Conservation (phyloP, 2,797 vertebrate species). For the Taenioides sp. region DNA sequence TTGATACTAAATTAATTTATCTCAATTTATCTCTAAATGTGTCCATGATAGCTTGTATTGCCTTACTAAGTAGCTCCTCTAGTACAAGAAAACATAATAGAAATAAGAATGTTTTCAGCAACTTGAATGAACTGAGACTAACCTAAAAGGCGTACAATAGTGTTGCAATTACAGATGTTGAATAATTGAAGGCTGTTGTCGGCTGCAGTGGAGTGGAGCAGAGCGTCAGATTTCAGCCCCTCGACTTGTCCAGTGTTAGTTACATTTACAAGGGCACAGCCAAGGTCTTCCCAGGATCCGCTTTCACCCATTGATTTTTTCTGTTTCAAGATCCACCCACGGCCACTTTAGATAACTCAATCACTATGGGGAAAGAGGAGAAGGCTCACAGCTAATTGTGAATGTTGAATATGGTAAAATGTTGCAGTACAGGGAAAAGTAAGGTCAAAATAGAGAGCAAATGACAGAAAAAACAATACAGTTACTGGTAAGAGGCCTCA, state of each 20-base stretch:
- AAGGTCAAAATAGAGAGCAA: neutral
- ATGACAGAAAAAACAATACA: neutral
- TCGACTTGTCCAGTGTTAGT: constrained; percentile 63
- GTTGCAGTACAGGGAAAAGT: neutral
- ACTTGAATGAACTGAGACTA: constrained; percentile 14
- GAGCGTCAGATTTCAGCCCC: constrained; percentile 59
- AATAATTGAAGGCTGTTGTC: constrained; percentile 61
- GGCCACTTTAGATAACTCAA: constrained; percentile 10
- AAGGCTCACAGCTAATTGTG: neutral
- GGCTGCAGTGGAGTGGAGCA: constrained; percentile 34
- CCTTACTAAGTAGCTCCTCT: neutral
- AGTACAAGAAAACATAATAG: neutral
- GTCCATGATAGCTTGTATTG: too few species aligned
- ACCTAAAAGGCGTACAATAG: constrained; percentile 21
- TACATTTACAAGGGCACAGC: constrained; percentile 70
- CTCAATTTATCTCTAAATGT: too few species aligned
- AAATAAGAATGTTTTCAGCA: too few species aligned
- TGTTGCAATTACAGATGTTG: constrained; percentile 52
- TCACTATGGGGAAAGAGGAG: neutral
- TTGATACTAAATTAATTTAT: too few species aligned
- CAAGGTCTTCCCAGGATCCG: constrained; percentile 48
- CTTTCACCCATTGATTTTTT: constrained; percentile 48
- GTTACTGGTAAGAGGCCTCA: neutral
- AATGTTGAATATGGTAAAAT: neutral
- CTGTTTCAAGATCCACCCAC: constrained; percentile 19